Evolutionary conservation across 2,888 invertebrate genomes (phyloP).

Genomic region (Thereva unica): DNA sequence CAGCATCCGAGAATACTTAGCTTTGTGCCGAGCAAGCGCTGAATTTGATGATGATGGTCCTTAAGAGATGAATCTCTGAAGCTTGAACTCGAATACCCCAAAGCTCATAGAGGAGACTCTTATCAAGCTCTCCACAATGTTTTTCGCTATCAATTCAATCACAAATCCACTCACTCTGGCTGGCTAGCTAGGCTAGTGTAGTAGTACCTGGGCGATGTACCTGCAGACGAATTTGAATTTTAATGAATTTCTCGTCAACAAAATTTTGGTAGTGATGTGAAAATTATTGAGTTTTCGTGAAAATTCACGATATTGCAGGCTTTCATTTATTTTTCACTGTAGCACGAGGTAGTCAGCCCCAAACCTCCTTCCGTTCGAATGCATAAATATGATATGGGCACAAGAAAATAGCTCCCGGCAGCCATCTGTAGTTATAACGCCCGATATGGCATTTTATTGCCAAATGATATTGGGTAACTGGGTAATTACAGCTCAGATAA

Average conservation of each 20-base stretch:
- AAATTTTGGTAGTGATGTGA: conserved; percentile 19
- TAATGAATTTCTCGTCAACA: conserved; percentile 27
- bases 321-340: too few relatives aligned
- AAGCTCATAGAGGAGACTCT: too few relatives aligned
- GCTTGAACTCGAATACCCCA: too few relatives aligned
- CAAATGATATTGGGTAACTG: conserved; percentile 33
- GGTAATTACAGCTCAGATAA: conserved; percentile 28
- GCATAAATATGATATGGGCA: conserved; percentile 15
- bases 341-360: too few relatives aligned
- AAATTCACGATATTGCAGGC: conserved; percentile 11
- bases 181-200: conserved; percentile 10
- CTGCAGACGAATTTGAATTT: conserved; percentile 33
- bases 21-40: conserved; percentile 20
- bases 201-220: background rate
- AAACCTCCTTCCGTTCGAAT: conserved; percentile 3
- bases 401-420: conserved; percentile 23
- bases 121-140: too few relatives aligned
- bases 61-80: too few relatives aligned
- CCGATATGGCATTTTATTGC: conserved; percentile 32
- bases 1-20: conserved; percentile 21
- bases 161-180: conserved; percentile 4
- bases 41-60: conserved; percentile 6
- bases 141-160: too few relatives aligned
- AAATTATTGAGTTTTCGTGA: conserved; percentile 25
- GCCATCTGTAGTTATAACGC: conserved; percentile 31